Conservation (phyloP, 1,140 invertebrate species). For the Diorhabda sublineata region DNA sequence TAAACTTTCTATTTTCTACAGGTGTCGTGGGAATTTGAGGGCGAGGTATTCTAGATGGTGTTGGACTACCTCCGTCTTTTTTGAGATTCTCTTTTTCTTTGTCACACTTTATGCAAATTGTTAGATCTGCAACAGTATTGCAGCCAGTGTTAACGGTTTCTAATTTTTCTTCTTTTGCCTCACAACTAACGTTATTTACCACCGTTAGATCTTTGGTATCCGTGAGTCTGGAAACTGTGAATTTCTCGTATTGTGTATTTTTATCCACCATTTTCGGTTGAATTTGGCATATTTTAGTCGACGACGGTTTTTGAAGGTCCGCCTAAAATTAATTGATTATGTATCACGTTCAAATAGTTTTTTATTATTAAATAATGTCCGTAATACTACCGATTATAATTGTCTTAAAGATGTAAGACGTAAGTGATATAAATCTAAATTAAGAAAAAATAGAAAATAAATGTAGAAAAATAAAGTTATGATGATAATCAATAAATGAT, state of each 20-base stretch:
- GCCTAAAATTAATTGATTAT: background rate
- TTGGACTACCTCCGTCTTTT: conserved; percentile 37
- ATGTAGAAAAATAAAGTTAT: no score
- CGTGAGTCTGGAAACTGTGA: conserved; percentile 31
- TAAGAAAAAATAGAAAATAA: no score
- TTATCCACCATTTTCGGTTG: conserved; percentile 39
- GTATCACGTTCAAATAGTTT: no score
- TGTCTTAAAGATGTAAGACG: no score
- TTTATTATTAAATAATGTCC: no score
- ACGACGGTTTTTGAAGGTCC: conserved; percentile 33
- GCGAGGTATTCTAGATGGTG: conserved; percentile 48
- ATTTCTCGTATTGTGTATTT: conserved; percentile 37
- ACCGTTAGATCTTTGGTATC: conserved; percentile 36
- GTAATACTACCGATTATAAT: no score
- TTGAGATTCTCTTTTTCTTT: conserved; percentile 39
- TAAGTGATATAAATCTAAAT: no score
- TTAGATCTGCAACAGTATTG: conserved; percentile 21
- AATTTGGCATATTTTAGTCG: conserved; percentile 43
- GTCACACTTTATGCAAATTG: conserved; percentile 26
- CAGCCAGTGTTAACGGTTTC: conserved; percentile 29
- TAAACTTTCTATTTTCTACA: conserved; percentile 47
- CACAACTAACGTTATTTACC: conserved; percentile 29
- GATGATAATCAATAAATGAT: no score
- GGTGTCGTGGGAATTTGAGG: conserved; percentile 48
- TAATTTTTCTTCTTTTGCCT: conserved; percentile 26